Base-by-base conservation (phyloP, 2,113 vertebrate genomes). In the Larimichthys crocea region DNA sequence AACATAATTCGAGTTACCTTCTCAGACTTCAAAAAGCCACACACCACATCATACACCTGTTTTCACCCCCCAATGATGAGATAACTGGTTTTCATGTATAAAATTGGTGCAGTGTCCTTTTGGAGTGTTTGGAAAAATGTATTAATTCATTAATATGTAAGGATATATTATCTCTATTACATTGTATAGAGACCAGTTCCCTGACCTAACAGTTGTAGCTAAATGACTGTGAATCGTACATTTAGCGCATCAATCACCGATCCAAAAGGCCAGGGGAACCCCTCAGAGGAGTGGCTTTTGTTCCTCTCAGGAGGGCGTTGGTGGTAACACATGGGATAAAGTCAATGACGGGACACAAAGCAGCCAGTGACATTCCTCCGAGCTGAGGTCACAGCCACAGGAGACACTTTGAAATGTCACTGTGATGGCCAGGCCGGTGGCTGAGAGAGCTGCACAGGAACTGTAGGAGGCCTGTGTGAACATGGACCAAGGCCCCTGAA, bases 261-360 rank as follows among this genome's bases (percentile, higher is more conserved):
- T 44, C 80, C 57, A 67, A 92, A 89, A 80, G 85, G 76, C 63
- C 55, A 19, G 35, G 67, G 75, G 81, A 85, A 75, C 75, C 87
- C 82, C 89, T 85, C 49, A 14, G 79, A 77, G 79, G 74, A 56
- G 56, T 4, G 80, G 65, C 26, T 76, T 91, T 88, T 92, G 82
- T 93, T 91, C 89, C 79, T 92, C 90, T 86, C 87, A 77, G 90
- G 91, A 90, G 88, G 87, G 87, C 79, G 92, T 91, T 86, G 79
- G 67, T 88, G 84, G 86, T 92, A 88, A 89, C 88, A 91, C 86
- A 82, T 81, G 76, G 84, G 80, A 87, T 83, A 76, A 88, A 92
- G 88, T 91, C 86, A 87, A 22, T 88, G 86, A 89, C 44, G 65
- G 86, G 84, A 88, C 91, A 89, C 91, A 89, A 91, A 91, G 84